Base-by-base conservation (phyloP, 1,140 invertebrate species). In the Sipha flava region DNA sequence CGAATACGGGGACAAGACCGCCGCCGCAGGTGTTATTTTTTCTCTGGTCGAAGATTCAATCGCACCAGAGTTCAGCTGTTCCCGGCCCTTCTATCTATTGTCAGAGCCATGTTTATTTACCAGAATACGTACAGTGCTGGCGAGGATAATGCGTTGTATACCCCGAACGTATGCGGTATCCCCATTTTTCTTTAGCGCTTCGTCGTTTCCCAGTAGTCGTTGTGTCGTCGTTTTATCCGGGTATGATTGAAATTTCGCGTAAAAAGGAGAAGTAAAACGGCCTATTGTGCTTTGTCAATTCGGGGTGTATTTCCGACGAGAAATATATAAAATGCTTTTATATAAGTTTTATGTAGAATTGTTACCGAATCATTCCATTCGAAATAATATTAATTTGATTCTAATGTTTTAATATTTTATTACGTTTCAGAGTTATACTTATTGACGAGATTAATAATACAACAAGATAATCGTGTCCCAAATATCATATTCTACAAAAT, bases 1-100 rank as follows among this genome's bases (percentile, higher is more conserved):
- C n/a, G n/a, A n/a, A 40, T 37, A 43, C 31, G 21, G 64, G 64
- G 37, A 23, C 64, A 43, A 66, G 6, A 66, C 64, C 37, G 40
- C 64, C 37, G 40, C 40, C 10, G 64, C 64, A 66, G 64, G 64
- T 66, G 64, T 66, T 66, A 66, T 66, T 66, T 43, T 43, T 14
- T n/a, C n/a, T n/a, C n/a, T n/a, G n/a, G 64, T 66, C 34, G 21
- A 66, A 66, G 64, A 66, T 66, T 66, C 64, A 43, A 66, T 66
- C 64, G 37, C 37, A 66, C 43, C 64, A 66, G 64, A 43, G 64
- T 66, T 21, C 64, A 10, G 18, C 23, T 54, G 26, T 23, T 31
- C 14, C 29, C 18, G 16, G 18, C 29, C n/a, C 9, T 3, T n/a
- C 2, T n/a, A 14, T 23, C 64, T 21, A 66, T 66, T 66, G 64